A percentile compares a stretch with the other conserved stretches of the same genome.
These are phyloP conservation scores for Mesodorylaimus sp. DNA, from an alignment of 2,888 invertebrate genomes.

Conservation along the genomic window DNA sequence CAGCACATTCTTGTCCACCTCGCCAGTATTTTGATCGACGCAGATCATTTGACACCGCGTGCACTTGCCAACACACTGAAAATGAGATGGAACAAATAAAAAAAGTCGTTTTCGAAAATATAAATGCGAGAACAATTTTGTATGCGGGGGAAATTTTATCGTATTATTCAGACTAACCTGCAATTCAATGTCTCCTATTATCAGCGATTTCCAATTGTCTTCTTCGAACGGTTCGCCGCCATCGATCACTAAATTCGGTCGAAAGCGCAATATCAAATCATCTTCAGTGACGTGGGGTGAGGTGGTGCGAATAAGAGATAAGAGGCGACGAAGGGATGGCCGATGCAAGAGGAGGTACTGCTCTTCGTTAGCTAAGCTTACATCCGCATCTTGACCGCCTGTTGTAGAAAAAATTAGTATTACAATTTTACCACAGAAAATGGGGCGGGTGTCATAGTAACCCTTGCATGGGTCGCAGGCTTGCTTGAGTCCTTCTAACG, in stretches of 20 bases:
- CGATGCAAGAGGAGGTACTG: conserved; percentile 63
- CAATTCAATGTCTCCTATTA: conserved; percentile 41
- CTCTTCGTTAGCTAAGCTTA: conserved; percentile 52
- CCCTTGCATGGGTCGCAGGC: too few relatives aligned
- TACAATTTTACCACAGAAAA: too few relatives aligned
- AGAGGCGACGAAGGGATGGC: conserved; percentile 54
- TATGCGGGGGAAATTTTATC: too few relatives aligned
- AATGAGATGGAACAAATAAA: too few relatives aligned
- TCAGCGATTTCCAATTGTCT: conserved; percentile 46
- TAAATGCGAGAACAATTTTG: too few relatives aligned
- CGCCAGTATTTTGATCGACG: conserved; percentile 64
- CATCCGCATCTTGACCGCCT: not conserved
- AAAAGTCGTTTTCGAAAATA: too few relatives aligned
- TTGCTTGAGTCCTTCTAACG: too few relatives aligned
- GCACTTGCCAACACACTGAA: conserved; percentile 46
- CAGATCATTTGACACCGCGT: conserved; percentile 88
- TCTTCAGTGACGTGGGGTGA: conserved; percentile 24
- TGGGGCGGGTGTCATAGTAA: too few relatives aligned
- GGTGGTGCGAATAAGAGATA: conserved; percentile 33
- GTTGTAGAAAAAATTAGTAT: not conserved
- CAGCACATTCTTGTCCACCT: conserved; percentile 35
- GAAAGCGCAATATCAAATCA: conserved; percentile 53
- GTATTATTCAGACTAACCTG: too few relatives aligned
- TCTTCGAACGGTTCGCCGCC: conserved; percentile 54
- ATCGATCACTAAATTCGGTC: conserved; percentile 66